Evolutionary conservation across 2,113 vertebrate genomes (phyloP), one percentile per base, ranked within the genome.

Genomic region (Myiagra hebetior): DNA sequence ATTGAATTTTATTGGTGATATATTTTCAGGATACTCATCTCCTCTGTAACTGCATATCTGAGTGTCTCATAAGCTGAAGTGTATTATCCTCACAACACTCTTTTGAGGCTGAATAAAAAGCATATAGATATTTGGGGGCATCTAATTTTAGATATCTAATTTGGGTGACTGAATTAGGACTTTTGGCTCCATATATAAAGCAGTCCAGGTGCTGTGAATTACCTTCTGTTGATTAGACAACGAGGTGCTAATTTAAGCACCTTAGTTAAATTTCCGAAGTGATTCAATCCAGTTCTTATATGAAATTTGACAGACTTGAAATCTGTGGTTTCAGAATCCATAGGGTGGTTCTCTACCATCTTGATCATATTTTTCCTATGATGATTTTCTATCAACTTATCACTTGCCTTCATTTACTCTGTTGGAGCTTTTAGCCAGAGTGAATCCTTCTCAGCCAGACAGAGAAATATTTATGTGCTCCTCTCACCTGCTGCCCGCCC

Each of bases 151-250:
- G 91, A 27, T 93, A 56, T 63, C 94, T 96, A 93, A 97, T 97
- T 97, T 93, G 68, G 52, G 52, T 95, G 93, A 92, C 64, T 95
- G 94, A 96, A 96, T 97, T 92, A 95, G 94, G 95, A 87, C 83
- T 95, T 96, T 93, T 92, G 94, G 77, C 91, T 97, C 94, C 91
- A 82, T 93, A 95, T 96, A 96, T 93, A 96, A 96, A 78, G 84
- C 91, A 95, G 91, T 95, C 96, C 96, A 97, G 96, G 96, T 97
- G 96, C 86, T 95, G 77, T 92, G 94, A 97, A 95, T 96, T 97
- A 95, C 89, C 72, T 93, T 84, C 91, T 95, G 93, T 96, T 97
- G 91, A 97, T 97, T 97, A 97, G 96, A 81, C 76, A 76, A 76
- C 80, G 7, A 95, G 77, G 86, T 75, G 95, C 94, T 96, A 97